These are phyloP conservation scores for Plagodis pulveraria DNA, from an alignment of 2,888 invertebrate genomes.

Conservation along the genomic window DNA sequence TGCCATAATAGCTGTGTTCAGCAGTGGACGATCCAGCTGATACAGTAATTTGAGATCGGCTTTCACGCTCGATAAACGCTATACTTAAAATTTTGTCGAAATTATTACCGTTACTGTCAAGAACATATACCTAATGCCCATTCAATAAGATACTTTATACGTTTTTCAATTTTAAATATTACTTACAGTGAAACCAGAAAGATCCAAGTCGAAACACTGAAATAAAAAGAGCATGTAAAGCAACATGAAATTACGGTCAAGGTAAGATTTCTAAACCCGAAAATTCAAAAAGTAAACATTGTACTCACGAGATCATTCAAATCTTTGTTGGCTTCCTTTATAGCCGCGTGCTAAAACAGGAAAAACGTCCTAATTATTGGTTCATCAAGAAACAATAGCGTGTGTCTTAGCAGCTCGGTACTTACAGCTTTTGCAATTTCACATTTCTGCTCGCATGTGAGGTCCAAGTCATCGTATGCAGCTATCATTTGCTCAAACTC, in stretches of 20 bases:
- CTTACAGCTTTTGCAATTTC: conserved; percentile 76
- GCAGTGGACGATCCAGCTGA: too few species aligned
- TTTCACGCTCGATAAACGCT: too few species aligned
- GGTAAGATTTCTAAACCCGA: not conserved
- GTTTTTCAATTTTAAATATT: conserved; percentile 6
- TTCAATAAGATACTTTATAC: conserved; percentile 4
- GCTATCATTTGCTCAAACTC: conserved; percentile 74
- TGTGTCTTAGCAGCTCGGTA: conserved; percentile 17
- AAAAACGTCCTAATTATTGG: conserved; percentile 8
- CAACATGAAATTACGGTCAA: not conserved
- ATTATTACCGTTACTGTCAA: too few species aligned
- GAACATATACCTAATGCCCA: not conserved
- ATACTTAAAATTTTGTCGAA: too few species aligned
- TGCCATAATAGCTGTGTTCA: too few species aligned
- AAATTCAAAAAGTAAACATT: conserved; percentile 2
- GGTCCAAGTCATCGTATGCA: conserved; percentile 73
- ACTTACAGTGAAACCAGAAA: conserved; percentile 74
- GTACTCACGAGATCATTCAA: conserved; percentile 69
- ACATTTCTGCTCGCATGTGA: conserved; percentile 70
- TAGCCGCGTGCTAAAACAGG: conserved; percentile 71
- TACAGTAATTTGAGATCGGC: too few species aligned
- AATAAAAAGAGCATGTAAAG: conserved; percentile 38
- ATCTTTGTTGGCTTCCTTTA: conserved; percentile 73
- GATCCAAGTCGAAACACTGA: conserved; percentile 72
- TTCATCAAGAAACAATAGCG: not conserved